Evolutionary conservation across 2,888 invertebrate species (phyloP), one percentile per base, ranked within the genome.

Genomic region (Eurytoma californica): DNA sequence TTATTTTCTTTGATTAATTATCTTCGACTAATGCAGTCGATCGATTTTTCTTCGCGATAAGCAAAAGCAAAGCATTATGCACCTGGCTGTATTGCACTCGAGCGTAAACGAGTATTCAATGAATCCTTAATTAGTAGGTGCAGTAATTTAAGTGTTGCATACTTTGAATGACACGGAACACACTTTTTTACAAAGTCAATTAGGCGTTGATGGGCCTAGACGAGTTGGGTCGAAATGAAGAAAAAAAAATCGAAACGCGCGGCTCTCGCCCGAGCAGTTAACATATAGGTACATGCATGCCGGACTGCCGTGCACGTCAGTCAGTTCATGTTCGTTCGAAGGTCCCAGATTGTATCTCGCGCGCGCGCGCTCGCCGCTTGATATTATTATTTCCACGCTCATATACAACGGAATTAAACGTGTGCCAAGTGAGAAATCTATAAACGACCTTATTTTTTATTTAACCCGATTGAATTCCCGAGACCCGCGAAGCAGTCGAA

Each of bases 321-420:
- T 78, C 80, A 84, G 83, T 83, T 83, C 82, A 84, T 82, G 82
- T 86, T 86, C 86, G 85, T 85, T 86, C 87, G 86, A 85, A 86
- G 85, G 82, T 82, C 82, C 77, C 79, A 83, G 87, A 87, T 87
- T 86, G 87, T 86, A 87, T 87, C 87, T 84, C 83, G 83, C 84
- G 82, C 82, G 83, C 72, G 66, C 78, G 73, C 78, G 24, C 67
- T 58, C 68, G 60, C 77, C 73, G 77, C 85, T 87, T 86, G 86
- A 87, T 86, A 87, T 87, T 87, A 86, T 87, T 87, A 87, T 87
- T 87, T 87, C 85, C 80, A 82, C 76, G 72, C 75, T 78, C 65
- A n/a, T 53, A 58, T 73, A 55, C 53, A 69, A 60, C 20, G 39
- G 58, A 30, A 58, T 55, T 67, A 68, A 67, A 68, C 68, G 30